Base-by-base conservation (phyloP, 1,140 invertebrate genomes). In the Papilio dardanus region DNA sequence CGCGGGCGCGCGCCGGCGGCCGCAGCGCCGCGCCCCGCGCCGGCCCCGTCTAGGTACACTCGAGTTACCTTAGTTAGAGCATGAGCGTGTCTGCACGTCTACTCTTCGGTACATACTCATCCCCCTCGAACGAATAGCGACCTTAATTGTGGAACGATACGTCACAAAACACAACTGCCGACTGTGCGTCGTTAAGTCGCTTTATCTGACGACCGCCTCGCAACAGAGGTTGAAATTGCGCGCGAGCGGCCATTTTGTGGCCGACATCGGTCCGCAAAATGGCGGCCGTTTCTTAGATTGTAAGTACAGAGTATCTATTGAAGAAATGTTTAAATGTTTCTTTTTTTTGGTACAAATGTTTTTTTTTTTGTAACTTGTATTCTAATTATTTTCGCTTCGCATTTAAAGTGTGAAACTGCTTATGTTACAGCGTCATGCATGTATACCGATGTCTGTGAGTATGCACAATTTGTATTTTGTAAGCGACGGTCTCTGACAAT, bases 381-480 rank as follows among this genome's bases (percentile, higher is more conserved):
- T 79, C 83, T 84, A 79, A 82, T 83, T 83, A 83, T 81, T 86
- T 88, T 88, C 84, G 89, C 91, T 92, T 93, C 86, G 91, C 90
- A 91, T 93, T 92, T 91, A 90, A 86, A 88, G 88, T 92, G 88
- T 92, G 90, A 88, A 88, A 88, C 87, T 91, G 91, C 91, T 91
- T 92, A 90, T 89, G 85, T 93, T 92, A 88, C 88, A 91, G 88
- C 90, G 89, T 91, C 88, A 80, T 91, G 91, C 91, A 93, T 93
- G 91, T 91, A 87, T 83, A 90, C 87, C 82, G 87, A 85, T 90
- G 89, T 92, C 83, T 88, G 91, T 92, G 90, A 93, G 91, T 93
- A 93, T 93, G 91, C 90, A 93, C 90, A 91, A 90, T 87, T 84
- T 91, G 84, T 89, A 88, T 86, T 89, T 88, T 89, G 80, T 77